Evolutionary conservation across 2,797 vertebrate species (phyloP).

Genomic region (Acomys russatus): DNA sequence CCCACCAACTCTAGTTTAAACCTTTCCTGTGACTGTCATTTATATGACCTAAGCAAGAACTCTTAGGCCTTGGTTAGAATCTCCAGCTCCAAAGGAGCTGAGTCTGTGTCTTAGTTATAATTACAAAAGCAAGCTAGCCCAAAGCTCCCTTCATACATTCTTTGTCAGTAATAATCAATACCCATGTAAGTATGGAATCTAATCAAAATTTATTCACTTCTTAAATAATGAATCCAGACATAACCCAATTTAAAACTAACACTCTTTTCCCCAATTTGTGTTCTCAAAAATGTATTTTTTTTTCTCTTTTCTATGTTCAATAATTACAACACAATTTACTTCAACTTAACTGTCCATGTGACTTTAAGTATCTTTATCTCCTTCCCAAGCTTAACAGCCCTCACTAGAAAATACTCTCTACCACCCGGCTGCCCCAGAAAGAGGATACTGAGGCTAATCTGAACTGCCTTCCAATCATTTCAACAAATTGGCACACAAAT

Average conservation of each 20-base stretch:
- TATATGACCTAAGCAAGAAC: not conserved
- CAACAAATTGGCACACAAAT: slow-evolving; percentile 88
- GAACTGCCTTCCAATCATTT: slow-evolving; percentile 87
- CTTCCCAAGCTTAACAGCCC: slow-evolving; percentile 35
- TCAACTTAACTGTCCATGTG: slow-evolving; percentile 66
- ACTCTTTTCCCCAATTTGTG: not conserved
- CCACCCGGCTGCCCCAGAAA: slow-evolving; percentile 70
- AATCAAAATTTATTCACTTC: slow-evolving; percentile 15
- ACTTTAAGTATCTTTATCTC: not conserved
- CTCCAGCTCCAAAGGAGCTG: not conserved
- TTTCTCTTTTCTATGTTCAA: slow-evolving; percentile 56
- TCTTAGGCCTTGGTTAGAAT: slow-evolving; percentile 7
- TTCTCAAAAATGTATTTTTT: not conserved
- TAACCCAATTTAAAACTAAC: slow-evolving; percentile 34
- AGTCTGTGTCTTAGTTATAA: not conserved
- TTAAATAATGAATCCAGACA: slow-evolving; percentile 21
- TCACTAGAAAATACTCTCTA: slow-evolving; percentile 44
- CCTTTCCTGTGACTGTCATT: not conserved
- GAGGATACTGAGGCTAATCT: slow-evolving; percentile 88
- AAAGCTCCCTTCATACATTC: slow-evolving; percentile 14
- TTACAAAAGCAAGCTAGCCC: not conserved
- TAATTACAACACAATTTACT: slow-evolving; percentile 60
- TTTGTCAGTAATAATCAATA: slow-evolving; percentile 24
- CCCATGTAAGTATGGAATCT: slow-evolving; percentile 25
- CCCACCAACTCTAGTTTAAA: not conserved